Evolutionary conservation across 2,797 vertebrate genomes (phyloP).

Genomic region (Dermochelys coriacea): DNA sequence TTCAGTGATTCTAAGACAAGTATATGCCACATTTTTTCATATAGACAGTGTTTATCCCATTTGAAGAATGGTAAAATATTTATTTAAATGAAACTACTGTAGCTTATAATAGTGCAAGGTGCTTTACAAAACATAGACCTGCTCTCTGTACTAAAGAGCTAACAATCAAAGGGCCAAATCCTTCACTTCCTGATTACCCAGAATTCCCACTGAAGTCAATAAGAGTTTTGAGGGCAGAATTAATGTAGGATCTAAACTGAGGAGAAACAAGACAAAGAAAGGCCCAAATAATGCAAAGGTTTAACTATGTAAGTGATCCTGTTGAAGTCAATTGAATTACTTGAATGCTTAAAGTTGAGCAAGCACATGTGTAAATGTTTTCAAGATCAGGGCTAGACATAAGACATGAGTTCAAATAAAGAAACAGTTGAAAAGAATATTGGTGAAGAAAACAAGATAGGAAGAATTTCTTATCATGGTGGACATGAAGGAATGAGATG

Average conservation of each 20-base stretch:
- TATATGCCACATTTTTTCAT: background rate
- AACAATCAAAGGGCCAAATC: background rate
- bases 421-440: background rate
- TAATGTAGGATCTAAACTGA: background rate
- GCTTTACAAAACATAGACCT: background rate
- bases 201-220: background rate
- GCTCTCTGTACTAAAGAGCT: background rate
- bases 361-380: background rate
- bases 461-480: background rate
- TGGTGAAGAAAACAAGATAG: background rate
- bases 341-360: background rate
- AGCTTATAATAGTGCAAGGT: background rate
- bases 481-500: background rate
- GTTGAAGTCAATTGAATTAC: background rate
- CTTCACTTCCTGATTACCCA: background rate
- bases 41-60: background rate
- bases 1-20: background rate
- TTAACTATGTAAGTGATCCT: background rate
- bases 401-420: background rate
- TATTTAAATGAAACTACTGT: background rate
- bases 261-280: background rate
- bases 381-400: background rate
- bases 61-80: background rate
- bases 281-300: background rate
- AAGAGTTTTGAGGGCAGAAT: background rate